phyloP scores from a whole-genome alignment of 2,113 vertebrate genomes.

The Triplophysa rosa region DNA sequence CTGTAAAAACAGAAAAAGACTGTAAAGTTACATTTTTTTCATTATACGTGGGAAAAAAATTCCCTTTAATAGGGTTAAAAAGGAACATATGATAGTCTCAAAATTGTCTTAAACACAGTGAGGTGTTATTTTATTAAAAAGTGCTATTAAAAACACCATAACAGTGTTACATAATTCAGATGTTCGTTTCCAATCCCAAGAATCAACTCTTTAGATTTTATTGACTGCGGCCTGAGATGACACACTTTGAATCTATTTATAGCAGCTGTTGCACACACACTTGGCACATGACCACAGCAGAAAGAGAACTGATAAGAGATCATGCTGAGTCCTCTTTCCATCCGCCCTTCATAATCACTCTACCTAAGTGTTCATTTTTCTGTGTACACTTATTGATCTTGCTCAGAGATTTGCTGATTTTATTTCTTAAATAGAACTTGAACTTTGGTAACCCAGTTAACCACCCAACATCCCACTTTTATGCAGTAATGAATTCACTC shows the following conservation, averaged over 20 bases:
- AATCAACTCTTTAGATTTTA: background rate
- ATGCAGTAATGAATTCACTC: background rate
- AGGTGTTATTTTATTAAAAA: too few species aligned
- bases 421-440: background rate
- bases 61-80: too few species aligned
- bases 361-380: background rate
- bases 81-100: too few species aligned
- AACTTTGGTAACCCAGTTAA: background rate
- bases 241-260: slow-evolving; percentile 49
- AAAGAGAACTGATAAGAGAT: slow-evolving; percentile 1
- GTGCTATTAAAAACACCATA: background rate
- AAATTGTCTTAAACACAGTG: too few species aligned
- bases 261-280: slow-evolving; percentile 20
- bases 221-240: slow-evolving; percentile 35
- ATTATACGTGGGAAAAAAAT: too few species aligned
- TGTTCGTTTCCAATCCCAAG: slow-evolving; percentile 38
- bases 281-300: background rate
- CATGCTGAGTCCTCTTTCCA: slow-evolving; percentile 39
- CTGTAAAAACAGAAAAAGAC: too few species aligned
- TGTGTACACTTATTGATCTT: background rate
- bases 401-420: background rate
- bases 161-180: background rate
- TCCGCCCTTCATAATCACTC: background rate
- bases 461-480: background rate
- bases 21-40: too few species aligned